A percentile compares a stretch with the other conserved stretches of the same genome.
Evolutionary conservation across 2,888 invertebrate species (phyloP).

Genomic region (Cerastis leucographa): DNA sequence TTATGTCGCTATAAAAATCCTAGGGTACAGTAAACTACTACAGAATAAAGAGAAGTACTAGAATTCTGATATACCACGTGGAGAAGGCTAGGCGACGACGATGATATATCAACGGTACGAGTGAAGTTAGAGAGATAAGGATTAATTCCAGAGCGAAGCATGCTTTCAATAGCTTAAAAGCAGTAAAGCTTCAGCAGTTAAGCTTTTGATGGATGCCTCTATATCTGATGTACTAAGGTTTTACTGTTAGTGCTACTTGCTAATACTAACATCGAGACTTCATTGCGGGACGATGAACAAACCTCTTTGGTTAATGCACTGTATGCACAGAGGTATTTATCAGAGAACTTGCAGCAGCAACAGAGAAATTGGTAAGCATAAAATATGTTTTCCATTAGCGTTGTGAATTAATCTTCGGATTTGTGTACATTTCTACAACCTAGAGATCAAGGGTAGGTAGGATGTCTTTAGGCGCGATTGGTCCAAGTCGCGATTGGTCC

Average conservation of each 20-base stretch:
- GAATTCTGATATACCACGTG: not conserved
- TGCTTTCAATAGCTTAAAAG: not conserved
- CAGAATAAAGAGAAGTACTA: not conserved
- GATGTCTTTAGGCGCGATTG: too few relatives aligned
- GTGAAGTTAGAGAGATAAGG: too few relatives aligned
- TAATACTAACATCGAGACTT: not conserved
- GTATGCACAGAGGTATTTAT: conserved; percentile 8
- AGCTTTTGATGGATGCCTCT: too few relatives aligned
- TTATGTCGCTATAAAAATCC: too few relatives aligned
- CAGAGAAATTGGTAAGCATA: not conserved
- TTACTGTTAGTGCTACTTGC: not conserved
- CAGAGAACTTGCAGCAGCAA: not conserved
- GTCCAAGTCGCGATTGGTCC: too few relatives aligned
- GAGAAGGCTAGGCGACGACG: not conserved
- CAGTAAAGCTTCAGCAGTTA: not conserved
- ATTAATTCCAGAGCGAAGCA: not conserved
- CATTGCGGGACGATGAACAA: conserved; percentile 8
- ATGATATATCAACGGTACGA: not conserved
- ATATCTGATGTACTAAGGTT: not conserved
- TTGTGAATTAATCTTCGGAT: conserved; percentile 5
- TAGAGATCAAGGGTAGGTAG: not conserved
- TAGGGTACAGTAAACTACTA: not conserved
- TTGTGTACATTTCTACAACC: not conserved
- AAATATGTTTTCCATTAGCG: conserved; percentile 26
- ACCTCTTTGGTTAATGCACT: conserved; percentile 25